Conservation (phyloP, 2,113 vertebrate species). For the Erinaceus europaeus region DNA sequence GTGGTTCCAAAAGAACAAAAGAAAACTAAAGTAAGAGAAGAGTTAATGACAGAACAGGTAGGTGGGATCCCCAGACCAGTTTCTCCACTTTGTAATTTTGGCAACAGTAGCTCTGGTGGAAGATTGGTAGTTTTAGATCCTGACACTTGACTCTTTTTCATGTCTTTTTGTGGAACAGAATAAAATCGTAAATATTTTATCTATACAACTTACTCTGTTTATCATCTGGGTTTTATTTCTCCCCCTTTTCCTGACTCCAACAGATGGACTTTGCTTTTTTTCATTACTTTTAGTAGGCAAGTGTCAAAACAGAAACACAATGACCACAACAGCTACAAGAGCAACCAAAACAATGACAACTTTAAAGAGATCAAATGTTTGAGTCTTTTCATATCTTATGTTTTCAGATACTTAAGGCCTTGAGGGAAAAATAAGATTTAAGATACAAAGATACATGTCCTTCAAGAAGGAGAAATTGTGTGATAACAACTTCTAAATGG, state of each 20-base stretch:
- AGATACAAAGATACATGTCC: neutral
- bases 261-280: neutral
- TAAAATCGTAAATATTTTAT: neutral
- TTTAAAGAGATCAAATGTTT: neutral
- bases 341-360: neutral
- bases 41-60: neutral
- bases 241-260: neutral
- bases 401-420: neutral
- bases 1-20: neutral
- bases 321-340: too few relatives aligned
- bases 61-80: neutral
- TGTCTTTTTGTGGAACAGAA: neutral
- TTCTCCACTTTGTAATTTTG: neutral
- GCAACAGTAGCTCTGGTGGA: neutral
- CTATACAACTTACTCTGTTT: neutral
- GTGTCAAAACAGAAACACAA: neutral
- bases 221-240: neutral
- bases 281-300: neutral
- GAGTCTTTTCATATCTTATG: neutral
- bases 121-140: neutral
- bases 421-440: neutral
- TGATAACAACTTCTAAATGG: neutral
- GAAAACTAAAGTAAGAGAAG: neutral
- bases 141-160: neutral
- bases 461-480: neutral